These are phyloP conservation scores for Drosophila varians DNA, from an alignment of 1,140 invertebrate genomes.

Conservation along the genomic window DNA sequence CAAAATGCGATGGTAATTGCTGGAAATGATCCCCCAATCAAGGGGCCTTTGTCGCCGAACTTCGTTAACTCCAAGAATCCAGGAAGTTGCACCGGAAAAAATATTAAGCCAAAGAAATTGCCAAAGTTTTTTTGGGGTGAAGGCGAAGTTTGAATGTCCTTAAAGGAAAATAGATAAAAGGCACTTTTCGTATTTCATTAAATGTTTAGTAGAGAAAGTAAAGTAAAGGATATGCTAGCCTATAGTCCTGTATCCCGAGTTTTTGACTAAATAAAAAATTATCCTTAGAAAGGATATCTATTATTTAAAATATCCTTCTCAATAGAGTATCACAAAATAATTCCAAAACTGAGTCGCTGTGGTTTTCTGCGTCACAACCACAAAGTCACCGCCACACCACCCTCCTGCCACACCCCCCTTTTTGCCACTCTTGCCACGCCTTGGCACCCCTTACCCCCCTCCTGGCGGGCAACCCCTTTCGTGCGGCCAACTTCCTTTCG, in stretches of 20 bases:
- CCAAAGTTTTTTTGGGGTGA: neutral
- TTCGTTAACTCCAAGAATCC: conserved; percentile 46
- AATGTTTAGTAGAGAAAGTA: too few species aligned
- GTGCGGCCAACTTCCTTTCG: conserved; percentile 6
- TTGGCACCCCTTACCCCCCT: conserved; percentile 15
- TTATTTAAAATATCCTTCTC: neutral
- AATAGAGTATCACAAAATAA: neutral
- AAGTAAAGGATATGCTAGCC: too few species aligned
- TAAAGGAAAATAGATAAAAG: too few species aligned
- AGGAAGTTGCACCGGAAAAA: too few species aligned
- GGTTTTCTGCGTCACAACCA: conserved; percentile 13
- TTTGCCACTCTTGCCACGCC: neutral
- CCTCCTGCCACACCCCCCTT: neutral
- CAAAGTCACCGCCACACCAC: neutral
- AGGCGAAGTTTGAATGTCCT: neutral
- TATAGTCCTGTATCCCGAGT: too few species aligned
- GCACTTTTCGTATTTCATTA: too few species aligned
- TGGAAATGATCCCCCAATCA: conserved; percentile 62
- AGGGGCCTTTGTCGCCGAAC: conserved; percentile 58
- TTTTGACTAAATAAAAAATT: too few species aligned
- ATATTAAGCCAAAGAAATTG: conserved; percentile 29
- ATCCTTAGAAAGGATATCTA: neutral
- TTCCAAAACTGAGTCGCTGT: conserved; percentile 6
- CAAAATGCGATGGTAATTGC: conserved; percentile 71
- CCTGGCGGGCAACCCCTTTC: neutral